Conservation (phyloP, 1,140 invertebrate species). For the Megalopta genalis region DNA sequence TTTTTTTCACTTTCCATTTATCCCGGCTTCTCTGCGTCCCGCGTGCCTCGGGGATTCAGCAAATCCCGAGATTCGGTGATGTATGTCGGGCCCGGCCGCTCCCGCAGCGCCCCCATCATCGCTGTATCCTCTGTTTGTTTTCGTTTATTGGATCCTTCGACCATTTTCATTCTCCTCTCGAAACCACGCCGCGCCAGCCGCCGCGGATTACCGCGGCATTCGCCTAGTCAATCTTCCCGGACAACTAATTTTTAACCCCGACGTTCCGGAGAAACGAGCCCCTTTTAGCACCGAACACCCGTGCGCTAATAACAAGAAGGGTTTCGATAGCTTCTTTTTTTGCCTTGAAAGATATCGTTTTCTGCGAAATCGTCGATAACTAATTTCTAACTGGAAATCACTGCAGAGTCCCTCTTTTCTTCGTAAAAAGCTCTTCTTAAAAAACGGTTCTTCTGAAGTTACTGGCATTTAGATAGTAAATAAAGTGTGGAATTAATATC, state of each 20-base stretch:
- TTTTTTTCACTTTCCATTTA: conserved; percentile 35
- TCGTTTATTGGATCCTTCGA: conserved; percentile 48
- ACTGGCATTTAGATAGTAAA: no score
- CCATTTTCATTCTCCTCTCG: background rate
- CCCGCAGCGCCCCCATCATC: conserved; percentile 21
- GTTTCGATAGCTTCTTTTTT: no score
- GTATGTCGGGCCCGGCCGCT: conserved; percentile 18
- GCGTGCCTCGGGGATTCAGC: conserved; percentile 27
- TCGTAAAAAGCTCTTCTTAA: no score
- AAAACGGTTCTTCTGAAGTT: no score
- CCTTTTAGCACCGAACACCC: no score
- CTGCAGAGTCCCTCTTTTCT: no score
- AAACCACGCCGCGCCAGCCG: background rate
- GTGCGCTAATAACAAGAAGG: no score
- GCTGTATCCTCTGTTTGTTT: conserved; percentile 46
- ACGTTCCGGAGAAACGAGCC: no score
- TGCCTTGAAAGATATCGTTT: no score
- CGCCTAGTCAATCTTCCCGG: background rate
- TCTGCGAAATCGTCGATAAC: no score
- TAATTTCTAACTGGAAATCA: no score
- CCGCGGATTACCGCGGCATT: background rate
- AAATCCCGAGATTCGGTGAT: conserved; percentile 54
- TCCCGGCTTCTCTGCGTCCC: background rate
- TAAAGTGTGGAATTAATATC: no score
- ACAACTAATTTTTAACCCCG: background rate